Evolutionary conservation across 2,797 vertebrate genomes (phyloP).

Genomic region (Percopsis omiscomaycus): DNA sequence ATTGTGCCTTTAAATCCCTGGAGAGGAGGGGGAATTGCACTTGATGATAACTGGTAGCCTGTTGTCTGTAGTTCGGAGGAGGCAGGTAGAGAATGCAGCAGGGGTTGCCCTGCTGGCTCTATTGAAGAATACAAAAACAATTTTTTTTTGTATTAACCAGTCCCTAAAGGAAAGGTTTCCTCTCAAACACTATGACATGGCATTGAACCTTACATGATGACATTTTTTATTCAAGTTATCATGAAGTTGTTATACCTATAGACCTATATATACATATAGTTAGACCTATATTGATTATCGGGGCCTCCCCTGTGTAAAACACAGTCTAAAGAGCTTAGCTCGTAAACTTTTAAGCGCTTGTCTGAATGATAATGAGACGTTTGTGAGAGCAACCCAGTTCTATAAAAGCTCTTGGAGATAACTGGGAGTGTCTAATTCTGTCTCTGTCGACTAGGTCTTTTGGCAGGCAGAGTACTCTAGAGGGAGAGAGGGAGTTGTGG

Average conservation of each 20-base stretch:
- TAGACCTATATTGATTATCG: neutral
- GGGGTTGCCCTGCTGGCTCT: neutral
- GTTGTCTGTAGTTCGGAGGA: conserved; percentile 24
- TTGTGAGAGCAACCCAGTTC: conserved; percentile 20
- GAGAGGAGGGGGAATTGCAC: conserved; percentile 36
- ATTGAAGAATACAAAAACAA: too few species aligned
- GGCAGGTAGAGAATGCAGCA: conserved; percentile 17
- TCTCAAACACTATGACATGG: neutral
- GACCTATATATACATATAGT: too few species aligned
- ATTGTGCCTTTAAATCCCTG: conserved; percentile 54
- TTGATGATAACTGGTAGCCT: conserved; percentile 40
- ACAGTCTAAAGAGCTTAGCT: conserved; percentile 5
- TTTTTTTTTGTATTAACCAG: too few species aligned
- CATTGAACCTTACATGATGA: neutral
- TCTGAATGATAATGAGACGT: conserved; percentile 33
- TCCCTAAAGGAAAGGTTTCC: too few species aligned
- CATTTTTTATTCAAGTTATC: neutral
- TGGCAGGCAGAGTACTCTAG: conserved; percentile 39
- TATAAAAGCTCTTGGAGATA: conserved; percentile 27
- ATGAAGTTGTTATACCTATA: neutral
- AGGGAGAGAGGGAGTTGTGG: conserved; percentile 63
- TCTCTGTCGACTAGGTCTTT: conserved; percentile 43
- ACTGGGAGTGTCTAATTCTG: conserved; percentile 42
- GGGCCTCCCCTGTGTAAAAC: neutral
- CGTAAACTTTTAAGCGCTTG: conserved; percentile 19